Evolutionary conservation across 2,888 invertebrate genomes (phyloP), one percentile per base, ranked within the genome.

Genomic region (Linyphia triangularis): DNA sequence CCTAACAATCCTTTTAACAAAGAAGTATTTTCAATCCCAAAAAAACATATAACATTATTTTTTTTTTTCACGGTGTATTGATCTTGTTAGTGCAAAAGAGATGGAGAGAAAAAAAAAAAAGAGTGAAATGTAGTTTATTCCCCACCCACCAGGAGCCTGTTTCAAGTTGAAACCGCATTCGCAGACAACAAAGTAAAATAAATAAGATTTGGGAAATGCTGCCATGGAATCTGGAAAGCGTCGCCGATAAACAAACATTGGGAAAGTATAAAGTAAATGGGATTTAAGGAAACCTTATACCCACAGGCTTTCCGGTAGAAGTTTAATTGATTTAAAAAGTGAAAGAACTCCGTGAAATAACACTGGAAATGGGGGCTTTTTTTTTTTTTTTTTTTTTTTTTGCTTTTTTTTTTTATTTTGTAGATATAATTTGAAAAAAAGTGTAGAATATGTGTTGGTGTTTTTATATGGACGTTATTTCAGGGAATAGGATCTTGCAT

Each of bases 241-340:
- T 67, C 67, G 28, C 67, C 30, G 33, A 67, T 67, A 33, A 67
- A 30, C 67, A 67, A 67, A 67, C 67, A 67, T 7, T 19, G 30
- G 19, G 19, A 19, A n/a, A 59, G 67, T 33, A n/a, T 30, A 19
- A 33, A 33, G 33, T 67, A 67, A 67, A 67, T 67, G 33, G 67
- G 67, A 67, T 67, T 67, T 67, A 9, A n/a, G n/a, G 67, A 33
- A 67, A 67, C 33, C 33, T 6, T 67, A 65, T 9, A 67, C 67
- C 67, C 67, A 67, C 19, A 19, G 67, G 9, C n/a, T 30, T 67
- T 33, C 30, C n/a, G n/a, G n/a, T n/a, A 9, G 33, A 28, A 67
- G 33, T 67, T 67, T 67, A 67, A 67, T 67, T 67, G 67, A 67
- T 67, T 67, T 67, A 67, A 67, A 67, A 33, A 63, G 63, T 13